These are phyloP conservation scores for Drosophila picticornis DNA, from an alignment of 2,888 invertebrate genomes.

Conservation along the genomic window DNA sequence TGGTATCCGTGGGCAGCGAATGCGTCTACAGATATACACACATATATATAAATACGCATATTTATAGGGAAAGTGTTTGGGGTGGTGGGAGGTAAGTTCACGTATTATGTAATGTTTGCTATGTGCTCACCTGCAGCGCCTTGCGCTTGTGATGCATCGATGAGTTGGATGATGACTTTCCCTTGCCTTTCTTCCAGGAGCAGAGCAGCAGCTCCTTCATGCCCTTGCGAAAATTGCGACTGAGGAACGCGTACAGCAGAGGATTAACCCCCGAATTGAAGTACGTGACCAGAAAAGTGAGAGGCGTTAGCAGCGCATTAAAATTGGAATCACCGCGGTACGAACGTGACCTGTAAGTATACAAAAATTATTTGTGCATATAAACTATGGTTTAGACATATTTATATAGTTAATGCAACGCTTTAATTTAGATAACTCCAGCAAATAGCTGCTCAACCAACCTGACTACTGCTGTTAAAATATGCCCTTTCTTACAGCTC, in stretches of 20 bases:
- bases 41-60: background rate
- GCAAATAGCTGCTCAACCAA: background rate
- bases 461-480: background rate
- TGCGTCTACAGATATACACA: slow-evolving; percentile 76
- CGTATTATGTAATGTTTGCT: background rate
- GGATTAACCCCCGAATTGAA: slow-evolving; percentile 97
- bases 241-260: slow-evolving; percentile 94
- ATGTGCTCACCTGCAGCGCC: slow-evolving; percentile 82
- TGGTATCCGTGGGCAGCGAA: slow-evolving; percentile 85
- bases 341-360: slow-evolving; percentile 86
- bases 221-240: slow-evolving; percentile 92
- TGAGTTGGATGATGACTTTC: slow-evolving; percentile 83
- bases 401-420: background rate
- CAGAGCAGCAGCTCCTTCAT: slow-evolving; percentile 93
- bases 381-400: slow-evolving; percentile 4
- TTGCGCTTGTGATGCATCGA: slow-evolving; percentile 85
- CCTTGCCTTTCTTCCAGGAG: slow-evolving; percentile 85
- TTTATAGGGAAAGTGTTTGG: background rate
- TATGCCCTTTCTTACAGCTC: background rate
- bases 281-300: slow-evolving; percentile 94
- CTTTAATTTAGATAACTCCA: background rate
- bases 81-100: background rate
- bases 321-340: slow-evolving; percentile 91
- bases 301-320: slow-evolving; percentile 92
- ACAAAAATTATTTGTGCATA: slow-evolving; percentile 11